Evolutionary conservation across 2,113 vertebrate genomes (phyloP).

Genomic region (Scartelaos histophorus): DNA sequence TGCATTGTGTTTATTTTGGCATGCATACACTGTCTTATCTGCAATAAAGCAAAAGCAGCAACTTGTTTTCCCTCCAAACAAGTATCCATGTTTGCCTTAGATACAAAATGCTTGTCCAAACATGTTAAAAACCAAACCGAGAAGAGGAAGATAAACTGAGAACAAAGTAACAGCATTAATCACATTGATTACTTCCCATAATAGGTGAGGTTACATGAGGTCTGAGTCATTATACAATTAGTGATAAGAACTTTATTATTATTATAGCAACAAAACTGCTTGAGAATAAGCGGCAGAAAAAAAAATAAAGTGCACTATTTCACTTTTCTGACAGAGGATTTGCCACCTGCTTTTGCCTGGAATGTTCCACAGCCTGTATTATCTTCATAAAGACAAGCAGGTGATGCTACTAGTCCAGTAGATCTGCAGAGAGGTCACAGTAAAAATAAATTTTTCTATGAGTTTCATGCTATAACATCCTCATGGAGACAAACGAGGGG

Average conservation of each 20-base stretch:
- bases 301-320: neutral
- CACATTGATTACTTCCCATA: constrained; percentile 17
- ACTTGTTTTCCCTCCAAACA: constrained; percentile 50
- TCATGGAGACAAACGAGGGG: no score
- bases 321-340: no score
- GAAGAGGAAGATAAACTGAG: constrained; percentile 22
- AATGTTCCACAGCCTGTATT: no score
- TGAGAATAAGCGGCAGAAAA: neutral
- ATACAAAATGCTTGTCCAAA: constrained; percentile 56
- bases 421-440: no score
- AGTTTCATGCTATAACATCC: no score
- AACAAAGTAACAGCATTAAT: constrained; percentile 43
- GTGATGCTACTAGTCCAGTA: no score
- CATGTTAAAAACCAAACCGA: constrained; percentile 44
- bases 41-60: constrained; percentile 27
- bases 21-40: constrained; percentile 38
- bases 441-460: no score
- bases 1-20: constrained; percentile 57
- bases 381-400: no score
- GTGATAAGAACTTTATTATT: neutral
- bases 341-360: no score
- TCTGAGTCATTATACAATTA: neutral
- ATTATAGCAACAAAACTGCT: neutral
- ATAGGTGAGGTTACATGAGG: neutral
- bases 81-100: constrained; percentile 44